Base-by-base conservation (phyloP, 1,140 invertebrate genomes). In the Pseudomyrmex pallidus region DNA sequence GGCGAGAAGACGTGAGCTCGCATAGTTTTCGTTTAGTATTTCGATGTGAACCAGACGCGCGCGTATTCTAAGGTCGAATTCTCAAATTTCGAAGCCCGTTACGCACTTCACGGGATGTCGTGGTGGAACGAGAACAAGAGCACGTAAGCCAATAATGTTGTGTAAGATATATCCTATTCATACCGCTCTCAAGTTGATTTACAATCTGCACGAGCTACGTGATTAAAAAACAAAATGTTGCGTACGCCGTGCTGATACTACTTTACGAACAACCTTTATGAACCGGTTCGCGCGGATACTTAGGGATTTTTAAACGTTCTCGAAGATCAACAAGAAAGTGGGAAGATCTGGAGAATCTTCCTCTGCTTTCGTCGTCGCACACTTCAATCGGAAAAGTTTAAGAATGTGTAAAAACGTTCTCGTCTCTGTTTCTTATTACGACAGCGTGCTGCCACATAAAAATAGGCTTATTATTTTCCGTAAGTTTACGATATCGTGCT, bases 11-110 rank as follows among this genome's bases (percentile, higher is more conserved):
- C n/a, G 15, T 46, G 54, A 15, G 50, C 68, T 70, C 20, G 67
- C 54, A 85, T 59, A 70, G 57, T 52, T 82, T 59, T 67, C 78
- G 68, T 67, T 76, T 70, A 70, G 73, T 62, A 61, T 68, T 83
- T 72, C 35, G 72, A 76, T 66, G 76, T 59, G 66, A 80, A 80
- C 52, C 76, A 80, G 76, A 80, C 64, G 44, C 15, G 54, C 64
- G 44, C 66, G 12, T 44, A 44, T 78, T 68, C 64, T 59, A 78
- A 13, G 10, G 10, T 48, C 13, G 44, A 59, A 48, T n/a, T 46
- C 66, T 70, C 64, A 13, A 1, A 35, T 0, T 35, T 8, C 35
- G 44, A 48, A 48, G 54, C 2, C 64, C 48, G 70, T 46, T 70
- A 70, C 59, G 0, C 35, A 70, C 20, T 70, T 70, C 48, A 48